A percentile compares a stretch with the other conserved stretches of the same genome.
phyloP scores from a whole-genome alignment of 2,113 vertebrate species.

The Nerophis lumbriciformis region DNA sequence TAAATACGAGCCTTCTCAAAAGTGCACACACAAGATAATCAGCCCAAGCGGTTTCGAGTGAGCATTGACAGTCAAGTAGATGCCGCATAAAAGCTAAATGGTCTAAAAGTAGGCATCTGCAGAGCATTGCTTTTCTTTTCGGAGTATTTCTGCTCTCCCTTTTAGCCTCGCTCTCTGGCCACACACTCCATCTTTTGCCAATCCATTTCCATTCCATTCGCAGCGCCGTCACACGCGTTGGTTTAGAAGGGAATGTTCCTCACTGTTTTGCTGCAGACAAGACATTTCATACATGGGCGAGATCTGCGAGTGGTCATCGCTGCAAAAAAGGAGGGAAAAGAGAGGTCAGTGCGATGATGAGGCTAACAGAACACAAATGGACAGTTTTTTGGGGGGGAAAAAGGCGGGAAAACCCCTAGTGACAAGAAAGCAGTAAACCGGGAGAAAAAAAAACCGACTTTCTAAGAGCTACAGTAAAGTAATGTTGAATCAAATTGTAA shows the following conservation, averaged over 20 bases:
- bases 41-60: too few relatives aligned
- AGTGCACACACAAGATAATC: too few relatives aligned
- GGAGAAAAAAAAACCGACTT: too few relatives aligned
- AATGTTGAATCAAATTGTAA: too few relatives aligned
- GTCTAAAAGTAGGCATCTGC: conserved; percentile 33
- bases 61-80: too few relatives aligned
- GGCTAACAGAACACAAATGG: background rate
- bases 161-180: conserved; percentile 18
- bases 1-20: too few relatives aligned
- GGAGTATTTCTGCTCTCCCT: conserved; percentile 36
- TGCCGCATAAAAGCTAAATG: conserved; percentile 44
- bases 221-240: conserved; percentile 53
- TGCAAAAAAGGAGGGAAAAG: conserved; percentile 40
- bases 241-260: conserved; percentile 69
- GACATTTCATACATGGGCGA: conserved; percentile 75
- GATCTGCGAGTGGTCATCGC: conserved; percentile 74
- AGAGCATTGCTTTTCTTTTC: conserved; percentile 45
- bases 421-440: too few relatives aligned
- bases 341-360: conserved; percentile 40
- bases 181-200: conserved; percentile 29
- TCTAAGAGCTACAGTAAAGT: too few relatives aligned
- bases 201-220: conserved; percentile 11
- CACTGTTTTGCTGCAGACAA: conserved; percentile 59
- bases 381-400: too few relatives aligned
- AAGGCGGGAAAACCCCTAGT: too few relatives aligned